Evolutionary conservation across 1,140 invertebrate genomes (phyloP), one percentile per base, ranked within the genome.

Genomic region (Zelostemma sp.): DNA sequence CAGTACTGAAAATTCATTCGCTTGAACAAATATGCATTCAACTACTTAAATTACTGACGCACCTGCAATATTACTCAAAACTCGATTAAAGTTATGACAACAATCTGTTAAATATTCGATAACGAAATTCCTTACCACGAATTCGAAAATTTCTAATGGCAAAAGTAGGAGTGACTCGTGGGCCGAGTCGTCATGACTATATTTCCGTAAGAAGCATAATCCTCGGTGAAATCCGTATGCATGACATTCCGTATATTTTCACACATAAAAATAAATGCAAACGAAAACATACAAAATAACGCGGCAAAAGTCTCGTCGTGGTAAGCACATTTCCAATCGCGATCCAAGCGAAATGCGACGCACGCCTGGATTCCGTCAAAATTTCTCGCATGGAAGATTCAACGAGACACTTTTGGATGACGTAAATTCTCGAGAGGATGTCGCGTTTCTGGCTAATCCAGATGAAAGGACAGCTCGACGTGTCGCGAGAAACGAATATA

Each of bases 371-470:
- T 49, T 33, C 47, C 47, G 47, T 49, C 47, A 49, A 49, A 21
- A 18, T 49, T 49, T 49, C 47, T 49, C 47, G 47, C 19, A 49
- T 49, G 47, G 47, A 49, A 49, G 47, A 49, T 49, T 49, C 47
- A 28, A 49, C 47, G 47, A 49, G 47, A 49, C 47, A 49, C 47
- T 49, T 49, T 49, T 14, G 47, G 47, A 49, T 49, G 47, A 49
- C 25, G 21, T 31, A 49, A 49, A 49, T 49, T 49, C 47, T 49
- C 47, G 47, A 49, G 47, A 49, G 47, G 47, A 49, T 12, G 47
- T 49, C 47, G 47, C 47, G 47, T 18, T 19, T 49, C 47, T 49
- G 47, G 47, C 47, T 49, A 49, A 49, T 49, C 47, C 47, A 49
- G 47, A 46, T 46, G 45, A 46, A 46, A 46, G 45, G 45, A 46